Evolutionary conservation across 2,797 vertebrate genomes (phyloP), one percentile per base, ranked within the genome.

Genomic region (Epinephelus malabaricus): DNA sequence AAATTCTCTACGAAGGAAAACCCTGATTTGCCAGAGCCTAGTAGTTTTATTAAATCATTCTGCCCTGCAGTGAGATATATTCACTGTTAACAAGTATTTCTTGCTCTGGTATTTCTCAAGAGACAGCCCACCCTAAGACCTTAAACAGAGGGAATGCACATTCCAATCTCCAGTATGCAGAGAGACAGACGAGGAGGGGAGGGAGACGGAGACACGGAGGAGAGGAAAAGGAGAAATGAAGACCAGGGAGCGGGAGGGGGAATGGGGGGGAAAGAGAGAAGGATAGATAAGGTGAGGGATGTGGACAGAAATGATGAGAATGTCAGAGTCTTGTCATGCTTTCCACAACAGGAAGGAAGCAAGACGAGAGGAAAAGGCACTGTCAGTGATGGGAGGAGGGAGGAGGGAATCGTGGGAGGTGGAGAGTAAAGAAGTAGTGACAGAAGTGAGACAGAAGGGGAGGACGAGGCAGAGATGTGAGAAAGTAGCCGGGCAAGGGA

Each of bases 261-360:
- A 59, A 21, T 7, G 4, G 13, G 25, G 27, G 27, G 62, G 30
- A 54, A 60, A 76, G 18, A 51, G 40, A 67, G 69, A 69, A 61
- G 58, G 59, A 81, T 46, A 75, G 82, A 86, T 67, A 81, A 74
- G 65, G 78, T 78, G 72, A 85, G 81, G 55, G 55, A 79, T 60
- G 66, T 74, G 71, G 78, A 73, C 55, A 83, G 72, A 88, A 83
- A 87, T 86, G 45, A 90, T 79, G 81, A 89, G 74, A 90, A 82
- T 84, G 88, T 89, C 86, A 81, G 82, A 85, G 83, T 78, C 49
- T 73, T 82, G 69, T 85, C 76, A 73, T 79, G 76, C 30, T 69
- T 89, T 87, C 72, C 63, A 70, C 71, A 63, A 88, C 80, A 89
- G 81, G 87, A 90, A 90, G 85, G 89, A 90, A 91, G 75, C 54